Conservation (phyloP, 2,888 invertebrate species). For the Pegoplata infirma region DNA sequence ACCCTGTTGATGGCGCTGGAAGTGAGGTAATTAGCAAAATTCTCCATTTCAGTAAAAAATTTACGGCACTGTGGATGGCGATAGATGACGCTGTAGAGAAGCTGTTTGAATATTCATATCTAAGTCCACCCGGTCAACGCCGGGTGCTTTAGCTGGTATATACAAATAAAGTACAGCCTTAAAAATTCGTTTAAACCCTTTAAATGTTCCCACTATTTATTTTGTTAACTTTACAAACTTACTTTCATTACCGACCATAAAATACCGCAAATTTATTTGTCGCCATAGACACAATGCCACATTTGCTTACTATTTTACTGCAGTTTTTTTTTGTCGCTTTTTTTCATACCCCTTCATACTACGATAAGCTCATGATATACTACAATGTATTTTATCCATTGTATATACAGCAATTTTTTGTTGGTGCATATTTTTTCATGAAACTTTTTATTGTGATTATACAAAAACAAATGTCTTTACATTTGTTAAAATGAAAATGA, state of each 20-base stretch:
- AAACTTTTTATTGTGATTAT: not conserved
- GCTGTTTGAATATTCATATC: no score
- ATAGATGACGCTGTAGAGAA: no score
- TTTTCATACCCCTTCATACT: not conserved
- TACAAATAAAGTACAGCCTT: no score
- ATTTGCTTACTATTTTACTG: slow-evolving; percentile 2
- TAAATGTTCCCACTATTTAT: no score
- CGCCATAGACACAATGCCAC: slow-evolving; percentile 36
- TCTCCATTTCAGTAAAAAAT: no score
- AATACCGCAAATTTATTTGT: slow-evolving; percentile 54
- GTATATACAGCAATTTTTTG: slow-evolving; percentile 1
- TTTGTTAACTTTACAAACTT: no score
- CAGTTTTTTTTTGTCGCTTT: not conserved
- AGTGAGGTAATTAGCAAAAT: no score
- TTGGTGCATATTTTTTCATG: not conserved
- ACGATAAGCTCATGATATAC: slow-evolving; percentile 37
- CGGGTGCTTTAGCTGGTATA: no score
- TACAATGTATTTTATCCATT: slow-evolving; percentile 30
- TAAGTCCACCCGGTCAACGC: no score
- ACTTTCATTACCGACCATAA: slow-evolving; percentile 20
- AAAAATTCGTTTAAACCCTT: no score
- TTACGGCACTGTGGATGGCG: no score
- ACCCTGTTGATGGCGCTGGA: no score
- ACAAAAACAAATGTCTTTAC: slow-evolving; percentile 26
- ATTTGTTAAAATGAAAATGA: slow-evolving; percentile 1